A percentile compares a stretch with the other conserved stretches of the same genome.
Conservation (phyloP, 2,113 vertebrate genomes). For the Sigmodon hispidus region DNA sequence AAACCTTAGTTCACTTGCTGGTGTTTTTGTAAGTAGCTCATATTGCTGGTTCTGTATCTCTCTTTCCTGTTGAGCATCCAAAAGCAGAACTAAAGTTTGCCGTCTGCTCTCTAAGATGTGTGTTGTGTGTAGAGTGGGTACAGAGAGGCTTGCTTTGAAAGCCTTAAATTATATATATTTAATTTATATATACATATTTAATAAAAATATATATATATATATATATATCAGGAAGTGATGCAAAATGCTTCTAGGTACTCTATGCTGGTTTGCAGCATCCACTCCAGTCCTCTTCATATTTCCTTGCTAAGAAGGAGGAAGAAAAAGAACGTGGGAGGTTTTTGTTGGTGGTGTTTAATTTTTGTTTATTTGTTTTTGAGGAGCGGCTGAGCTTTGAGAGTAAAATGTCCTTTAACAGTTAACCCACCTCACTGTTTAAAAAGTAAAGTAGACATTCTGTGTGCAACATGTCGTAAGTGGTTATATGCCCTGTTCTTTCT, state of each 20-base stretch:
- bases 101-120: not conserved
- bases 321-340: not conserved
- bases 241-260: not conserved
- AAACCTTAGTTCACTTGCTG: not conserved
- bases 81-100: not conserved
- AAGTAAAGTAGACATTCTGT: not conserved
- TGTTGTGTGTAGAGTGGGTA: not conserved
- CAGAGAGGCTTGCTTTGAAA: constrained; percentile 31
- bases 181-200: too few relatives aligned
- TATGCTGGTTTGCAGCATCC: not conserved
- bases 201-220: too few relatives aligned
- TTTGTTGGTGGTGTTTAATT: not conserved
- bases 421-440: not conserved
- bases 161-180: too few relatives aligned
- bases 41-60: not conserved
- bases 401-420: not conserved
- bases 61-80: not conserved
- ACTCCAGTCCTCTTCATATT: fast-evolving
- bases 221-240: not conserved
- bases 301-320: not conserved
- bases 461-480: not conserved
- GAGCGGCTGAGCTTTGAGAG: not conserved
- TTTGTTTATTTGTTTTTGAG: too few relatives aligned
- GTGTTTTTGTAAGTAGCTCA: not conserved
- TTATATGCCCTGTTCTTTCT: not conserved